Conservation (phyloP, 2,888 invertebrate species). For the Hetaerina titia region DNA sequence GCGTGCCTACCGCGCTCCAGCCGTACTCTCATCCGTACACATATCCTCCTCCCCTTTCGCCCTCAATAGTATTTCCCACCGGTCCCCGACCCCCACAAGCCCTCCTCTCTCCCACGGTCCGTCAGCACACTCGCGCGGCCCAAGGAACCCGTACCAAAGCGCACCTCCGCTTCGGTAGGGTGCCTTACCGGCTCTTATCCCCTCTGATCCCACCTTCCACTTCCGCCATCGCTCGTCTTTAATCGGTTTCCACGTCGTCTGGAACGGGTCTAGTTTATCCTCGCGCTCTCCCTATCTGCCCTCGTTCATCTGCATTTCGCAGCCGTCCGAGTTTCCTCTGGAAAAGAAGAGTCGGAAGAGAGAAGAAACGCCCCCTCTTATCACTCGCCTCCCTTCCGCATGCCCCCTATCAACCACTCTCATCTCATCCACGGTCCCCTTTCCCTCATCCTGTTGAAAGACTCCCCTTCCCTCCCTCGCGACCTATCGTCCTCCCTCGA, state of each 20-base stretch:
- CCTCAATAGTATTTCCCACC: no score
- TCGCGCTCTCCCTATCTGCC: neutral
- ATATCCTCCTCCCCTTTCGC: no score
- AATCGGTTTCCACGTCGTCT: conserved; percentile 40
- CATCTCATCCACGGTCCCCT: no score
- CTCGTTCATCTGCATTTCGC: conserved; percentile 16
- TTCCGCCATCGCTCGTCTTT: neutral
- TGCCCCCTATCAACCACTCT: conserved; percentile 72
- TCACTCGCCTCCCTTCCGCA: conserved; percentile 64
- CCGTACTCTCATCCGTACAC: no score
- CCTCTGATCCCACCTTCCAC: neutral
- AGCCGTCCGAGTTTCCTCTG: neutral
- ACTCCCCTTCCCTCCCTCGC: conserved; percentile 69
- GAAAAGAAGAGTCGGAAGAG: neutral
- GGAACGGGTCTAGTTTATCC: neutral
- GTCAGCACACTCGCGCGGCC: neutral
- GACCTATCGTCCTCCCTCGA: conserved; percentile 59
- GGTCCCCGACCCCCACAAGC: no score
- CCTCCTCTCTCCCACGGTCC: neutral
- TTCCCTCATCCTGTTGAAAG: conserved; percentile 68
- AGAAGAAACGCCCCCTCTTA: no score
- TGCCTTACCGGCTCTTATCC: conserved; percentile 42
- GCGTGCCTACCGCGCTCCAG: no score
- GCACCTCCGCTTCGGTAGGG: neutral
- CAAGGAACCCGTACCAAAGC: no score